A percentile compares a stretch with the other conserved stretches of the same genome.
Evolutionary conservation across 1,140 invertebrate genomes (phyloP).

Genomic region (Drosophila fuyamai): DNA sequence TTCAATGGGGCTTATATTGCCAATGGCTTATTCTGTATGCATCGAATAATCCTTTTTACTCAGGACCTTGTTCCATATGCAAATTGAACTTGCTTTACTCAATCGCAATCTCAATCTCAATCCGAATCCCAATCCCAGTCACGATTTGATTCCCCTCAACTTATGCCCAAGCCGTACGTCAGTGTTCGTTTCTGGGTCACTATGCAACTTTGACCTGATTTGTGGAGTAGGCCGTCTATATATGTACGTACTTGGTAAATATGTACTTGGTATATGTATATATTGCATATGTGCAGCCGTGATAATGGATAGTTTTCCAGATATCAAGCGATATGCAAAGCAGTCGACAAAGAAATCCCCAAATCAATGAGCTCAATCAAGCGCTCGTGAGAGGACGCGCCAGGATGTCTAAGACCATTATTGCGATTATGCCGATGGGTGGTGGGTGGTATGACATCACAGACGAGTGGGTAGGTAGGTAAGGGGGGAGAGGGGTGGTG

Average conservation of each 20-base stretch:
- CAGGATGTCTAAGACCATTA: slow-evolving; percentile 74
- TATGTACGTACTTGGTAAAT: not conserved
- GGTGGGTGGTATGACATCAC: slow-evolving; percentile 4
- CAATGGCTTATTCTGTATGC: slow-evolving; percentile 2
- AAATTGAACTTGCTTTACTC: not conserved
- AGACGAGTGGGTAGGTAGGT: slow-evolving; percentile 5
- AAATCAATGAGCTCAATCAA: slow-evolving; percentile 36
- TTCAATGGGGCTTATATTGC: not conserved
- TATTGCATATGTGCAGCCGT: slow-evolving; percentile 7
- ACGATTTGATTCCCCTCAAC: slow-evolving; percentile 41
- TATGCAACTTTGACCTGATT: slow-evolving; percentile 79
- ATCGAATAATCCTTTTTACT: slow-evolving; percentile 1
- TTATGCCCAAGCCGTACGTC: slow-evolving; percentile 55
- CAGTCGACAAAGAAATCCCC: slow-evolving; percentile 16
- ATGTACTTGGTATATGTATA: slow-evolving; percentile 3
- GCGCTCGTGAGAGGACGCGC: slow-evolving; percentile 36
- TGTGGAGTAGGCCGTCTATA: slow-evolving; percentile 38
- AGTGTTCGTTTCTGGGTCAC: slow-evolving; percentile 68
- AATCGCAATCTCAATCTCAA: not conserved
- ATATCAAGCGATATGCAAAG: slow-evolving; percentile 29
- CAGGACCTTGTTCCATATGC: not conserved
- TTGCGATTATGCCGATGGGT: slow-evolving; percentile 63
- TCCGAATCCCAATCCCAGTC: slow-evolving; percentile 18
- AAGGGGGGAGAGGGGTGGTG: not conserved
- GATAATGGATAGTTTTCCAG: slow-evolving; percentile 7